Base-by-base conservation (phyloP, 1,140 invertebrate species). In the Whitmania pigra region DNA sequence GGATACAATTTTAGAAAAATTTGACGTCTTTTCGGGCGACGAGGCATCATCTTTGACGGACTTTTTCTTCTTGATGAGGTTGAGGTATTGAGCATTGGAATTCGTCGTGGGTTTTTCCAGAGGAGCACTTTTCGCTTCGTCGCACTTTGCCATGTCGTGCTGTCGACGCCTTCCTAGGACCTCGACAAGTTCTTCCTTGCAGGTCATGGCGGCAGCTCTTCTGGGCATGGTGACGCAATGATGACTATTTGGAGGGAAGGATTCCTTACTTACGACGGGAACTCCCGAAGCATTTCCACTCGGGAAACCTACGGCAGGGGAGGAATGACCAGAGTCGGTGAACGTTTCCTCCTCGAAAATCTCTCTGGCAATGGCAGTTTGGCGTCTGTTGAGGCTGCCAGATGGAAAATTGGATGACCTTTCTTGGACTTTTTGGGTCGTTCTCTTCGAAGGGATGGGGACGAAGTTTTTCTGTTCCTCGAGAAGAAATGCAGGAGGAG, bases 171-270 rank as follows among this genome's bases (percentile, higher is more conserved):
- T 25, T 36, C 57, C 69, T 57, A 43, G 67, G 57, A 49, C 17
- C 55, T 67, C 53, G 69, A 29, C 15, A 49, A n/a, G 27, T 63
- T 67, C 72, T 68, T 73, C 72, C 40, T 53, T 71, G n/a, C 72
- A 69, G 22, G 63, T 73, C 17, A 63, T 63, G 22, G 57, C 15
- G 49, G 94, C 86, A 18, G 92, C 91, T 67, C 91, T 92, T 83
- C 97, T 99, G 0, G 94, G 94, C 71, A 84, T 82, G 17, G 95
- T 97, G 7, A 94, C 94, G 80, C 96, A 97, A n/a, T 92, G 87
- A n/a, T 92, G 87, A 82, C 93, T 95, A 71, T 96, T 95, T 9
- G 57, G 67, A 40, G 72, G 72, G n/a, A 72, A 63, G 18, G 69
- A 71, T 22, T 72, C 71, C 31, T 31, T 29, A 15, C 27, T 18